These are phyloP conservation scores for Diceros bicornis DNA, from an alignment of 2,797 vertebrate genomes.

Conservation along the genomic window DNA sequence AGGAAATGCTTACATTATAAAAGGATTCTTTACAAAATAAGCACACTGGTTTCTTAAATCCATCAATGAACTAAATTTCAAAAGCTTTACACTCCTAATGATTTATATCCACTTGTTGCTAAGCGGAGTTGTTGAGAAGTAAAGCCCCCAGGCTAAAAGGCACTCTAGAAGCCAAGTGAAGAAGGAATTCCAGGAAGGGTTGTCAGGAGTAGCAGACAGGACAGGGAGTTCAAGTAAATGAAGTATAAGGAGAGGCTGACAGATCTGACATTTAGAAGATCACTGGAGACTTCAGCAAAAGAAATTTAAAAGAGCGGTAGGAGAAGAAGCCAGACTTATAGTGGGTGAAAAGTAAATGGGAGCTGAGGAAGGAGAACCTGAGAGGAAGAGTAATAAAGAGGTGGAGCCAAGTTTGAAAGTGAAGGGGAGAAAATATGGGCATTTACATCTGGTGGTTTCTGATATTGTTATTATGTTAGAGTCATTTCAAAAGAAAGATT, in stretches of 20 bases:
- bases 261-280: not conserved
- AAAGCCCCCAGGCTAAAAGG: not conserved
- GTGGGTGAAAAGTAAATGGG: not conserved
- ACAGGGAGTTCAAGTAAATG: not conserved
- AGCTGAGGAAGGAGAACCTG: not conserved
- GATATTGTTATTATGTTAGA: not conserved
- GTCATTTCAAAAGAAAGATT: conserved; percentile 26
- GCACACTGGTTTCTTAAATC: not conserved
- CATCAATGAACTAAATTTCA: conserved; percentile 44
- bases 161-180: not conserved
- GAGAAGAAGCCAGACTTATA: not conserved
- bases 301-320: not conserved
- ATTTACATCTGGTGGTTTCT: not conserved
- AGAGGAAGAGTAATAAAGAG: not conserved
- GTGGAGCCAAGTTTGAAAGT: not conserved
- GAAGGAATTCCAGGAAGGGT: not conserved
- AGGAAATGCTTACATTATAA: conserved; percentile 40
- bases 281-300: not conserved
- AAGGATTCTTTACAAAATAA: conserved; percentile 42
- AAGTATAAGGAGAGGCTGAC: not conserved
- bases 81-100: not conserved
- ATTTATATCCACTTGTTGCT: not conserved
- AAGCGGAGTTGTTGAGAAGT: not conserved
- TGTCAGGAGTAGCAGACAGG: not conserved
- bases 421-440: not conserved